A percentile compares a stretch with the other conserved stretches of the same genome.
Evolutionary conservation across 2,797 vertebrate species (phyloP).

Genomic region (Paguma larvata): DNA sequence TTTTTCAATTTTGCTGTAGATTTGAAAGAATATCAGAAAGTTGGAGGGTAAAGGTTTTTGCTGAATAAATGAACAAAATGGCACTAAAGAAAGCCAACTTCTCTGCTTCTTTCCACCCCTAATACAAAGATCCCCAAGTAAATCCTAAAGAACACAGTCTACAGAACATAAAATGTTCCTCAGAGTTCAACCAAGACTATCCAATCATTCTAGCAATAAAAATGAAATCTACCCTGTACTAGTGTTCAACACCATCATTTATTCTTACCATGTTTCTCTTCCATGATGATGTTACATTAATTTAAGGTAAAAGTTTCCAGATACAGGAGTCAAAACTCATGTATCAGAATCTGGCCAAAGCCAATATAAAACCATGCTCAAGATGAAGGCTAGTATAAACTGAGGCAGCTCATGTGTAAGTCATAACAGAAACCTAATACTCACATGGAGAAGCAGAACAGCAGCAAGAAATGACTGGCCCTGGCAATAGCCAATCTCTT

Average conservation of each 20-base stretch:
- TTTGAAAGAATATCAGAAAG: conserved; percentile 35
- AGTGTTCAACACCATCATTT: conserved; percentile 34
- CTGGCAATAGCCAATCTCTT: conserved; percentile 99
- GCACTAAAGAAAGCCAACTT: conserved; percentile 4
- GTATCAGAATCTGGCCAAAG: not conserved
- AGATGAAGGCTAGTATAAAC: not conserved
- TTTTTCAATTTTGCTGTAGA: conserved; percentile 35
- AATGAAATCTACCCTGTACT: not conserved
- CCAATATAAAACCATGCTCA: not conserved
- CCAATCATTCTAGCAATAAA: conserved; percentile 28
- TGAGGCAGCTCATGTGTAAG: not conserved
- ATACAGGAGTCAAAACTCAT: not conserved
- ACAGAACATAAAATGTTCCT: conserved; percentile 28
- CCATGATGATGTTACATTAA: conserved; percentile 2
- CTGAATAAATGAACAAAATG: conserved; percentile 16
- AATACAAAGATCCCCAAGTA: conserved; percentile 26
- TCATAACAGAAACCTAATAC: conserved; percentile 81
- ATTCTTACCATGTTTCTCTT: conserved; percentile 34
- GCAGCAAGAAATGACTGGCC: conserved; percentile 99
- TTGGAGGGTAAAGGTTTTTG: not conserved
- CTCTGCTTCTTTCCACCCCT: not conserved
- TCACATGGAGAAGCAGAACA: conserved; percentile 98
- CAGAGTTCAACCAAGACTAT: not conserved
- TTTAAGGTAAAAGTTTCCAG: conserved; percentile 19
- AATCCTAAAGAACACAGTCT: conserved; percentile 33